Evolutionary conservation across 92 coral and sea anemone genomes (phyloP).

Genomic region (Bergia sp.): DNA sequence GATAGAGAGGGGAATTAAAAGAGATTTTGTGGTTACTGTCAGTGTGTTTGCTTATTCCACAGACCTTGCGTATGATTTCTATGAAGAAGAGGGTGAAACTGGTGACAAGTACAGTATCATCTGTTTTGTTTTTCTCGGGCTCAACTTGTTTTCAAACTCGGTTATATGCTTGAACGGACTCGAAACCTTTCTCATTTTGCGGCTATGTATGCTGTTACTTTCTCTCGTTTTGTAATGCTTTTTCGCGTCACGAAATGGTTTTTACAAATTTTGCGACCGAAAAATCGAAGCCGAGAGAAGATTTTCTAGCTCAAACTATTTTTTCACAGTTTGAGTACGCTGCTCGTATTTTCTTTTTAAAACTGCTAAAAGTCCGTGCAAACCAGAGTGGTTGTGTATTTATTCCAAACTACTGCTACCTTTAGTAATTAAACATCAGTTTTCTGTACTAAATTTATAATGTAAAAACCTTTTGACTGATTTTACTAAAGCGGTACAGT

Average conservation of each 20-base stretch:
- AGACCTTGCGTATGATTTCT: conserved; percentile 84
- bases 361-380: not conserved
- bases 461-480: too few relatives aligned
- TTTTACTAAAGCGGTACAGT: too few relatives aligned
- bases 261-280: not conserved
- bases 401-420: too few relatives aligned
- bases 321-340: too few relatives aligned
- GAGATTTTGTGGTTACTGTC: not conserved
- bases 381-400: too few relatives aligned
- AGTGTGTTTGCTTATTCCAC: not conserved
- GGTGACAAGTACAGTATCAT: conserved; percentile 71
- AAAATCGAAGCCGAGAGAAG: not conserved
- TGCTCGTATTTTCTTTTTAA: not conserved
- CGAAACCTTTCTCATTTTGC: not conserved
- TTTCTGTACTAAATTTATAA: too few relatives aligned
- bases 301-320: too few relatives aligned
- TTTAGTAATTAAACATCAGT: too few relatives aligned
- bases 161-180: too few relatives aligned
- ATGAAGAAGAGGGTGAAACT: conserved; percentile 62
- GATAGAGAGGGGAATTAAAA: not conserved
- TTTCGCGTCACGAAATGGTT: too few relatives aligned
- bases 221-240: too few relatives aligned
- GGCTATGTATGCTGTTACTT: too few relatives aligned
- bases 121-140: not conserved
- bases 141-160: not conserved